phyloP scores from a whole-genome alignment of 2,888 invertebrate species.

The Acanthosoma haemorrhoidale region DNA sequence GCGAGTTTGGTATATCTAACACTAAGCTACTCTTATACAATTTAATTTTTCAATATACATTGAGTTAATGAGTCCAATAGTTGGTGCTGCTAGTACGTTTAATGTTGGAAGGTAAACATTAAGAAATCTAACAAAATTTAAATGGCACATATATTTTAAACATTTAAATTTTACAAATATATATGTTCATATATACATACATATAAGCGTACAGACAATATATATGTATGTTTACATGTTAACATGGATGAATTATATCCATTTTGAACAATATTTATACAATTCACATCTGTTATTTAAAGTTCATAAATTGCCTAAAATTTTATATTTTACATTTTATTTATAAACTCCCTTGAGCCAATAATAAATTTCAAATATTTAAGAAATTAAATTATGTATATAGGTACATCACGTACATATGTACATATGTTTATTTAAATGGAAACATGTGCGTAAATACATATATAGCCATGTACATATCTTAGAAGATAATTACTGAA shows the following conservation, averaged over 20 bases:
- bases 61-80: no score
- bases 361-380: conserved; percentile 10
- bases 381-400: conserved; percentile 1
- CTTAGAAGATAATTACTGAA: background rate
- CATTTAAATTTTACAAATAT: conserved; percentile 28
- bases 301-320: conserved; percentile 14
- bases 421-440: background rate
- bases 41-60: no score
- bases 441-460: background rate
- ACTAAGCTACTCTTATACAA: no score
- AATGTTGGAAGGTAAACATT: background rate
- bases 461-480: conserved; percentile 11
- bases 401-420: conserved; percentile 5
- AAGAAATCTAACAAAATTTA: background rate
- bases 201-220: no score
- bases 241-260: conserved; percentile 18
- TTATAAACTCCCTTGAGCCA: conserved; percentile 18
- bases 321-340: conserved; percentile 17
- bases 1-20: no score
- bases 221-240: no score
- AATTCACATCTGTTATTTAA: conserved; percentile 13
- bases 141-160: conserved; percentile 26
- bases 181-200: conserved; percentile 14
- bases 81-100: no score
- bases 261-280: conserved; percentile 13